These are phyloP conservation scores for Acipenser ruthenus DNA, from an alignment of 2,797 vertebrate species.

Conservation along the genomic window DNA sequence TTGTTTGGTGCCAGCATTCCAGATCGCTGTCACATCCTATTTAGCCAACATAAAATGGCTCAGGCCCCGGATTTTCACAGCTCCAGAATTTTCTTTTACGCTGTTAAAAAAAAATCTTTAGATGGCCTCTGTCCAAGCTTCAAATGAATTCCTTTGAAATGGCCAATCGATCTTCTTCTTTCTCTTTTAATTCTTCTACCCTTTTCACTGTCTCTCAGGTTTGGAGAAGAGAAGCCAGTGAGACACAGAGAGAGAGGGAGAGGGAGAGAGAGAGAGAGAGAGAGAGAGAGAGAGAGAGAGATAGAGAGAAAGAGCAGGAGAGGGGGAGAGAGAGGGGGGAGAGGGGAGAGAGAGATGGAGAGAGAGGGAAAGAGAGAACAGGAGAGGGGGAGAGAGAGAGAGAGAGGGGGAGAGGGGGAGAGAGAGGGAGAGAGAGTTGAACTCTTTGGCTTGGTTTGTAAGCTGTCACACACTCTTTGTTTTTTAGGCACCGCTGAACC, in stretches of 20 bases:
- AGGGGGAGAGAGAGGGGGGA: no score
- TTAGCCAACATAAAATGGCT: conserved; percentile 62
- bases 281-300: no score
- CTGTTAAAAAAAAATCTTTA: conserved; percentile 62
- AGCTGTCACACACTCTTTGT: conserved; percentile 17
- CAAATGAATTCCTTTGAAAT: conserved; percentile 68
- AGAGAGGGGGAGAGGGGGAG: no score
- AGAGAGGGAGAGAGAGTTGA: conserved; percentile 29
- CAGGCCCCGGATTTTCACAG: conserved; percentile 49
- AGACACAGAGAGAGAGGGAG: no score
- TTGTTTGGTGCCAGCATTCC: conserved; percentile 47
- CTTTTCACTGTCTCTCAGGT: conserved; percentile 28
- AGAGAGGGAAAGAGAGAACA: no score
- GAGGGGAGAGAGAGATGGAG: no score
- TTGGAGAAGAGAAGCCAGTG: conserved; percentile 14
- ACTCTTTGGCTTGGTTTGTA: conserved; percentile 29
- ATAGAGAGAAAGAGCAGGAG: no score
- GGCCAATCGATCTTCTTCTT: conserved; percentile 39
- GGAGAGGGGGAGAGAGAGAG: no score
- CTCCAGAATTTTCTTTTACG: conserved; percentile 42
- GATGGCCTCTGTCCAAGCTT: conserved; percentile 61
- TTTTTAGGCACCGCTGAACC: conserved; percentile 32
- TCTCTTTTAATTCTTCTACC: conserved; percentile 34
- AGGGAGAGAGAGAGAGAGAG: no score
- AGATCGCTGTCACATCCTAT: conserved; percentile 59